phyloP scores from a whole-genome alignment of 2,888 invertebrate genomes.

The Agonum fuliginosum region DNA sequence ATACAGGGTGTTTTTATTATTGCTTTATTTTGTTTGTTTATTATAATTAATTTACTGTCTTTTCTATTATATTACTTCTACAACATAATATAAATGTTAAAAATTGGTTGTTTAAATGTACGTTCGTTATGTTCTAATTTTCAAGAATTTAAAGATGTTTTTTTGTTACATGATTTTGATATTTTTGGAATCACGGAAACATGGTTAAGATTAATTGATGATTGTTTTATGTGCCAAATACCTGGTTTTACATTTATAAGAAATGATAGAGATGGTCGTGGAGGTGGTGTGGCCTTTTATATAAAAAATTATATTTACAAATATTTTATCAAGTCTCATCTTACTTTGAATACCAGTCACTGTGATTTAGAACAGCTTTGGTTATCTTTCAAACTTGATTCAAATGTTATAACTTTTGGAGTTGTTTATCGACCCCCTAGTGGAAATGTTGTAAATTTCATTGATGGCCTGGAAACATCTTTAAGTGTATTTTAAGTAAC shows the following conservation, averaged over 20 bases:
- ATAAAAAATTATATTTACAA: neutral
- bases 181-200: neutral
- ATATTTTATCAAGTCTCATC: neutral
- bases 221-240: neutral
- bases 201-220: neutral
- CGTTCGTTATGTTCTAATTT: neutral
- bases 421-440: neutral
- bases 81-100: neutral
- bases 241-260: neutral
- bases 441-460: neutral
- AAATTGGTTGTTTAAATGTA: neutral
- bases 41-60: neutral
- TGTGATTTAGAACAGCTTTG: neutral
- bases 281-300: neutral
- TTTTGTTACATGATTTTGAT: neutral
- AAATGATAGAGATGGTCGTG: neutral
- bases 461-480: constrained; percentile 15
- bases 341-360: neutral
- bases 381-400: neutral
- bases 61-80: neutral
- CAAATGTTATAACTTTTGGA: neutral
- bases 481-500: too few species aligned
- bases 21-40: neutral
- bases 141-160: neutral
- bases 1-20: neutral